Evolutionary conservation across 2,888 invertebrate species (phyloP).

Genomic region (Tethea ocularis): DNA sequence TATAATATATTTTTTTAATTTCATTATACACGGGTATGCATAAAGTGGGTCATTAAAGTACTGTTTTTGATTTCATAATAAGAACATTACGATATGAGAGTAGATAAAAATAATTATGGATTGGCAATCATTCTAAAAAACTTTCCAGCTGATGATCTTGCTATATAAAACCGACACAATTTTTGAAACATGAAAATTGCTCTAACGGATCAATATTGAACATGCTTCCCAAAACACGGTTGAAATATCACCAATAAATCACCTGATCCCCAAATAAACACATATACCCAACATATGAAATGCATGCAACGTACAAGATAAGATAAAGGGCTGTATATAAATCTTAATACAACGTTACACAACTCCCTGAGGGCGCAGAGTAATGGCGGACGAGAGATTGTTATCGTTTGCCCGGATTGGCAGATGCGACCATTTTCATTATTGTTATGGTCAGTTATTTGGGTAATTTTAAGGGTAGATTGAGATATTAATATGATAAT

Average conservation of each 20-base stretch:
- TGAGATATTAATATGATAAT: background rate
- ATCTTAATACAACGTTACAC: conserved; percentile 11
- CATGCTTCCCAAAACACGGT: background rate
- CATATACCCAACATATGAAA: conserved; percentile 1
- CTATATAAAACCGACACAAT: background rate
- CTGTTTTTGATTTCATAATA: too few relatives aligned
- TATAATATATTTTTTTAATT: too few relatives aligned
- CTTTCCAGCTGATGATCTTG: background rate
- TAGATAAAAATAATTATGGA: too few relatives aligned
- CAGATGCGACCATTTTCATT: conserved; percentile 3
- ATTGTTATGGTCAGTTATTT: conserved; percentile 3
- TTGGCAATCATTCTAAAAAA: too few relatives aligned
- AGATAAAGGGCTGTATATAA: conserved; percentile 4
- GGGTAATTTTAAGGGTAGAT: background rate
- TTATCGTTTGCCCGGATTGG: background rate
- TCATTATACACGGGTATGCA: too few relatives aligned
- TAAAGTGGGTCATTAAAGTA: too few relatives aligned
- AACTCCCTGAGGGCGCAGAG: conserved; percentile 10
- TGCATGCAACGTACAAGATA: conserved; percentile 2
- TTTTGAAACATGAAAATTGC: background rate
- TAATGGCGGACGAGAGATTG: conserved; percentile 12
- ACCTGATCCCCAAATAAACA: conserved; percentile 6
- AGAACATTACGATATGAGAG: too few relatives aligned
- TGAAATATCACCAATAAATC: background rate
- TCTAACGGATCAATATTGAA: background rate